Base-by-base conservation (phyloP, 2,113 vertebrate genomes). In the Neolamprologus brichardi region DNA sequence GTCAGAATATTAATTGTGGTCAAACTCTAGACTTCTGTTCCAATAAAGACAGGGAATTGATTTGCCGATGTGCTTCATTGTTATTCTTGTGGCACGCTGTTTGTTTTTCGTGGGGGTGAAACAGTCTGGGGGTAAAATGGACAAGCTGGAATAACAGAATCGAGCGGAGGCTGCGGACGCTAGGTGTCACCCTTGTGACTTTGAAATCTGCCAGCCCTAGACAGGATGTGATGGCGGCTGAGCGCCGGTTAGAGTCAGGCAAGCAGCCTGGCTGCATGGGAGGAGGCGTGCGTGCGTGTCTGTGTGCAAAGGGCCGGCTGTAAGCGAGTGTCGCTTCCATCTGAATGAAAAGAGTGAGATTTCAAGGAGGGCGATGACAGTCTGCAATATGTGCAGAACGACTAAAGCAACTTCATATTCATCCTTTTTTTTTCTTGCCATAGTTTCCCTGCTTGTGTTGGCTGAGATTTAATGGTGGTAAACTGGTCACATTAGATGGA, bases 111-210 rank as follows among this genome's bases (percentile, higher is more conserved):
- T 32, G 10, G 75, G 75, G 82, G 82, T 89, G 87, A 85, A 60
- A 20, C 62, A 75, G 87, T 87, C 82, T 20, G 56, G 30, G 86
- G 77, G 83, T 44, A 20, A 87, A 82, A 84, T 46, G 87, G 64
- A 86, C 56, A 81, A 62, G 46, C 37, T 79, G 85, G 77, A 86
- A 80, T 4, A 81, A 60, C 80, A 78, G 78, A 79, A 14, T 51
- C 32, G 84, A 89, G 89, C 80, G 14, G 79, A 72, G 58, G 84
- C 60, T 84, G 85, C 77, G 87, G 92, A 95, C 96, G 93, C 96
- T 97, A 97, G 96, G 96, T 97, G 96, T 97, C 96, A 96, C 95
- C 95, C 96, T 97, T 97, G 96, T 95, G 95, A 96, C 96, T 97
- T 94, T 92, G 83, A 94, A 96, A 90, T 37, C 88, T 81, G 87